phyloP scores from a whole-genome alignment of 2,113 vertebrate species.

The Morphnarchus princeps region DNA sequence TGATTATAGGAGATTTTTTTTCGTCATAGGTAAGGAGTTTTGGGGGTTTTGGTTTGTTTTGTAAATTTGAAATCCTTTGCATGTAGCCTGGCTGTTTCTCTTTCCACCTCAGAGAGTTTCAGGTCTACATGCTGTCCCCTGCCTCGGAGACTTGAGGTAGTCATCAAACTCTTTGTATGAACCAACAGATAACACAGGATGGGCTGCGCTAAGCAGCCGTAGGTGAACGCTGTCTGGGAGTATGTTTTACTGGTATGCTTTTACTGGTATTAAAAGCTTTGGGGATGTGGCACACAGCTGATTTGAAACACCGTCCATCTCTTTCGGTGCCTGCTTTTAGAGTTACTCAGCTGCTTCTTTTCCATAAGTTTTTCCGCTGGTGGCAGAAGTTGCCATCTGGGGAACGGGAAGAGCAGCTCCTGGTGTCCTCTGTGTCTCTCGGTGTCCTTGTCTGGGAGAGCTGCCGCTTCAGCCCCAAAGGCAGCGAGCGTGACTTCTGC shows the following conservation, averaged over 20 bases:
- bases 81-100: not conserved
- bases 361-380: accelerated
- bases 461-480: accelerated
- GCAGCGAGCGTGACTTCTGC: not conserved
- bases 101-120: accelerated
- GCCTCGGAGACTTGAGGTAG: accelerated
- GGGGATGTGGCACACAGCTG: accelerated
- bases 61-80: not conserved
- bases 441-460: not conserved
- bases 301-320: accelerated
- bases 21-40: not conserved
- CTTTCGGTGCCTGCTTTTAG: not conserved
- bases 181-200: accelerated
- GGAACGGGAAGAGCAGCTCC: not conserved
- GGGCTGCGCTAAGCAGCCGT: not conserved
- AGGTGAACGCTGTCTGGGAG: not conserved
- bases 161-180: accelerated
- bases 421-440: accelerated
- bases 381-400: not conserved
- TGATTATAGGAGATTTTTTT: not conserved
- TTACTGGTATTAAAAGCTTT: no score
- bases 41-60: not conserved
- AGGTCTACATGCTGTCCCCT: accelerated
- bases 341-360: not conserved
- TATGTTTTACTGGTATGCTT: accelerated